A percentile compares a stretch with the other conserved stretches of the same genome.
Evolutionary conservation across 2,888 invertebrate species (phyloP).

Genomic region (Bunonema sp.): DNA sequence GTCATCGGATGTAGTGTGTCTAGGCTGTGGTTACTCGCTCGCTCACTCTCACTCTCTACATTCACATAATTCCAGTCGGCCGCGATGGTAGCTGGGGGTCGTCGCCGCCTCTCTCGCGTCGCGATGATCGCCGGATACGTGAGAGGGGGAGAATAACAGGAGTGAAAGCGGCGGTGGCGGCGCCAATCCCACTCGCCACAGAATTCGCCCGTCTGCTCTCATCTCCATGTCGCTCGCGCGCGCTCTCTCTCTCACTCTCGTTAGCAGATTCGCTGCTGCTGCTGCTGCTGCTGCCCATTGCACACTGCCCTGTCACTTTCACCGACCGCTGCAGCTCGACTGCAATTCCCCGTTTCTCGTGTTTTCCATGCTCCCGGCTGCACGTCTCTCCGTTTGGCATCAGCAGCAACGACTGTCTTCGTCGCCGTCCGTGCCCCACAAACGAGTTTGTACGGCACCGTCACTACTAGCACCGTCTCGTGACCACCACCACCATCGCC

Average conservation of each 20-base stretch:
- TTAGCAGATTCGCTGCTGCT: background rate
- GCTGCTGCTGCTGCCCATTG: conserved; percentile 3
- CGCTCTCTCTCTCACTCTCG: background rate
- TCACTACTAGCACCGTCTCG: too few relatives aligned
- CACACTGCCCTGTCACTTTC: too few relatives aligned
- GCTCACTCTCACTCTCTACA: conserved; percentile 3
- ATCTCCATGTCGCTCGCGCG: background rate
- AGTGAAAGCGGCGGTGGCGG: too few relatives aligned
- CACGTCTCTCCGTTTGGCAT: background rate
- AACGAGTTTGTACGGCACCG: too few relatives aligned
- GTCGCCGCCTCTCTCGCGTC: background rate
- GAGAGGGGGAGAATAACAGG: background rate
- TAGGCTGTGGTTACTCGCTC: conserved; percentile 3
- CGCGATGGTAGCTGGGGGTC: too few relatives aligned
- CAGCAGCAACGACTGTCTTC: background rate
- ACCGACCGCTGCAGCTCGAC: too few relatives aligned
- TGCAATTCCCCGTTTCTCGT: too few relatives aligned
- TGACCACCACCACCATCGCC: too few relatives aligned
- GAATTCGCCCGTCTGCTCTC: background rate
- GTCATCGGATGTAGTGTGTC: too few relatives aligned
- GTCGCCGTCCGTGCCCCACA: too few relatives aligned
- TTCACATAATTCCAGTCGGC: background rate
- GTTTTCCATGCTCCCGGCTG: too few relatives aligned
- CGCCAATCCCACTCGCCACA: background rate
- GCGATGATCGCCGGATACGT: conserved; percentile 3